Evolutionary conservation across 1,140 invertebrate species (phyloP).

Genomic region (Nasonia longicornis): DNA sequence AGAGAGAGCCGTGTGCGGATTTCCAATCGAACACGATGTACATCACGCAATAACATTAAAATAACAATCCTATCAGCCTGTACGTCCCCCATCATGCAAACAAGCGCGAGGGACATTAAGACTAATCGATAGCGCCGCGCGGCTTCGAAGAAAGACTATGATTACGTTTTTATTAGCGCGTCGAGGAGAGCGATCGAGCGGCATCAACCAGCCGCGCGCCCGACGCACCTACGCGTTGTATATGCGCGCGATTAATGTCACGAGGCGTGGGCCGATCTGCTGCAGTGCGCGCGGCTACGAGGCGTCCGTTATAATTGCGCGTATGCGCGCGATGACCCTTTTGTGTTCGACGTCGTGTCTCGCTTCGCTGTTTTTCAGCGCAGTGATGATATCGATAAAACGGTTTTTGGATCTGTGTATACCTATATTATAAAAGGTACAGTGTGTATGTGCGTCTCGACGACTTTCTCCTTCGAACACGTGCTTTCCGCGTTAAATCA

Average conservation of each 20-base stretch:
- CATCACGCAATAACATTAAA: neutral
- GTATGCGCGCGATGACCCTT: neutral
- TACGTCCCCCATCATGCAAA: neutral
- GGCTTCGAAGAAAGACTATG: neutral
- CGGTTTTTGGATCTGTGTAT: neutral
- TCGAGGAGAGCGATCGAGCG: neutral
- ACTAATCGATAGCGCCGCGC: neutral
- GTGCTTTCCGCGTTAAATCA: conserved; percentile 46
- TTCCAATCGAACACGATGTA: too few relatives aligned
- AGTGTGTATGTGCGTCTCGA: neutral
- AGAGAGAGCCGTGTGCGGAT: neutral
- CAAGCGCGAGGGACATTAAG: neutral
- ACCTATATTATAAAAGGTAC: too few relatives aligned
- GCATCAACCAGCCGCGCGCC: conserved; percentile 12
- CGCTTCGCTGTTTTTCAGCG: neutral
- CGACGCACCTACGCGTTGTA: conserved; percentile 17
- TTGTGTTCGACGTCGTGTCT: neutral
- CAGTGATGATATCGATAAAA: neutral
- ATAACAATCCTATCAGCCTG: neutral
- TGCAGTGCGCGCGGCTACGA: neutral
- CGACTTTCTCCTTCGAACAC: conserved; percentile 41
- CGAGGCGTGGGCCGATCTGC: conserved; percentile 43
- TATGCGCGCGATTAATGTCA: conserved; percentile 51
- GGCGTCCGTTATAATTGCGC: conserved; percentile 36
- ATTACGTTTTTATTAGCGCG: conserved; percentile 18